Conservation (phyloP, 2,113 vertebrate species). For the Podarcis cretensis region DNA sequence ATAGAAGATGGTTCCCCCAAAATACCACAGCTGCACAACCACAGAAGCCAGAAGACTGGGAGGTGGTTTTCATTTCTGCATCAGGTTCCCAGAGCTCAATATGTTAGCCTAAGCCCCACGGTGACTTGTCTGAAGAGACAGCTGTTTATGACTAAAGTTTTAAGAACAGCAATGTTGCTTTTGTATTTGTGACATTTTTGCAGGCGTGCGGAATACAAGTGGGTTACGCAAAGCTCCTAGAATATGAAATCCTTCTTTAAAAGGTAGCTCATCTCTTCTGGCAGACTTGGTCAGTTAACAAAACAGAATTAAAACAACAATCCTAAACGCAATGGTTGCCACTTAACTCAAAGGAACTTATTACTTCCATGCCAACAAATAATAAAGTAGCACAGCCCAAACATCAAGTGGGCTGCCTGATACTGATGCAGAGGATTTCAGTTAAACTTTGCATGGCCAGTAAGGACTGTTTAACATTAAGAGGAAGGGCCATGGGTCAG, state of each 20-base stretch:
- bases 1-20: conserved; percentile 6
- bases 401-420: not conserved
- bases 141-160: not conserved
- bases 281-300: not conserved
- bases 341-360: not conserved
- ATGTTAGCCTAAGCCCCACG: not conserved
- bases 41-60: not conserved
- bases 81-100: not conserved
- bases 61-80: not conserved
- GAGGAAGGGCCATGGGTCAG: no score
- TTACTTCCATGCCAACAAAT: not conserved
- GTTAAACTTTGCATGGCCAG: not conserved
- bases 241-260: not conserved
- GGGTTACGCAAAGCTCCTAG: not conserved
- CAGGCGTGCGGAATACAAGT: not conserved
- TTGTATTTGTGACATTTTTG: not conserved
- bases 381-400: not conserved
- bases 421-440: not conserved
- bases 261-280: not conserved
- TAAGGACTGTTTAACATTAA: no score
- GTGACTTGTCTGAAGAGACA: not conserved
- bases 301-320: not conserved
- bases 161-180: not conserved
- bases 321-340: not conserved
- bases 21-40: not conserved